Conservation (phyloP, 2,113 vertebrate species). For the Nansenia antarctica region DNA sequence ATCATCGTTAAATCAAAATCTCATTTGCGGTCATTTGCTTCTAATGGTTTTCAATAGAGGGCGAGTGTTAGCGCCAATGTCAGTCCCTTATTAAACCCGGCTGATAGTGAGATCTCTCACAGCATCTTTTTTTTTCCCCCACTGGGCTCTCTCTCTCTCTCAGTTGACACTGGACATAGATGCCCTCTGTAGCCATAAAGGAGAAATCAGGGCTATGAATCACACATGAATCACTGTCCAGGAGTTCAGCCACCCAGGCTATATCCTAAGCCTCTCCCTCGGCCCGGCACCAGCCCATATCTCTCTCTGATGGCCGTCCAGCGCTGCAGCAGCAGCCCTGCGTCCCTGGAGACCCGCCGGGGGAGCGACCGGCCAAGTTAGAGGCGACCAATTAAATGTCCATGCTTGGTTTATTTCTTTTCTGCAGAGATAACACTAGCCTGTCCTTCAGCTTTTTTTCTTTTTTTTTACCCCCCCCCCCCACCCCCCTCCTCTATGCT, state of each 20-base stretch:
- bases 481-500: not conserved
- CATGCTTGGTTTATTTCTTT: conserved; percentile 61
- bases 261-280: not conserved
- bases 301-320: conserved; percentile 42
- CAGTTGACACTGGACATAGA: conserved; percentile 5
- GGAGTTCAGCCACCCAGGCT: not conserved
- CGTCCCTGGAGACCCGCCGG: conserved; percentile 37
- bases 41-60: conserved; percentile 20
- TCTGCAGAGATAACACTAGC: conserved; percentile 36
- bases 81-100: conserved; percentile 35
- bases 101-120: conserved; percentile 5
- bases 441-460: conserved; percentile 37
- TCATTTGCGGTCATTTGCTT: conserved; percentile 55
- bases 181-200: conserved; percentile 15
- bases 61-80: conserved; percentile 22
- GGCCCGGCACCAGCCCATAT: not conserved
- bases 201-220: conserved; percentile 34
- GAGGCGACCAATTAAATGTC: conserved; percentile 60
- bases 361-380: conserved; percentile 34
- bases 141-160: conserved; percentile 21
- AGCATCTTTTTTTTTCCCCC: no score
- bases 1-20: conserved; percentile 60
- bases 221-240: conserved; percentile 30
- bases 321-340: conserved; percentile 35
- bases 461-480: no score